phyloP scores from a whole-genome alignment of 2,888 invertebrate genomes.

The Athrips mouffetella region DNA sequence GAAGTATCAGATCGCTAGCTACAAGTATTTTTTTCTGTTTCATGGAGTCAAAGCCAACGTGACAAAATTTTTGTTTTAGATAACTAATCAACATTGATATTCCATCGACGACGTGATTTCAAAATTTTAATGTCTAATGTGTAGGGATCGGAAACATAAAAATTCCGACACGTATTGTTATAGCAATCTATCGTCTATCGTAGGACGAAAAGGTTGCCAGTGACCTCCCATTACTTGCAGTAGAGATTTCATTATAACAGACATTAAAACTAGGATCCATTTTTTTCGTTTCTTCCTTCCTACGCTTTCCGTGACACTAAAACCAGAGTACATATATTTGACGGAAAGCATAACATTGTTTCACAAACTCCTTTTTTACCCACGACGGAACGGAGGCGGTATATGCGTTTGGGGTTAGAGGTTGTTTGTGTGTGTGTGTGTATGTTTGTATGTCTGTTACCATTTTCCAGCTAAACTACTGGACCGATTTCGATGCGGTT shows the following conservation, averaged over 20 bases:
- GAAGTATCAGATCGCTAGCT: not conserved
- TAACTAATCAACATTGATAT: slow-evolving; percentile 4
- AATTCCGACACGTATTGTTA: slow-evolving; percentile 72
- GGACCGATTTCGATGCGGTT: too few relatives aligned
- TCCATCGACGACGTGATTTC: slow-evolving; percentile 23
- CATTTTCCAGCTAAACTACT: too few relatives aligned
- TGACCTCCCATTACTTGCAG: slow-evolving; percentile 27
- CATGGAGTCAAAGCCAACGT: not conserved
- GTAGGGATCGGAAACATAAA: slow-evolving; percentile 72
- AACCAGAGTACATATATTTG: too few relatives aligned
- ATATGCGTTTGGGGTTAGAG: too few relatives aligned
- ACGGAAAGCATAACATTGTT: too few relatives aligned
- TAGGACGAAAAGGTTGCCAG: slow-evolving; percentile 58
- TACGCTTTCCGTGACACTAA: too few relatives aligned
- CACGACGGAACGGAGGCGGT: too few relatives aligned
- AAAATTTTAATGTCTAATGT: slow-evolving; percentile 33
- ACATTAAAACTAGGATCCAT: too few relatives aligned
- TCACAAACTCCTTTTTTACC: too few relatives aligned
- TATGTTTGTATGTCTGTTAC: too few relatives aligned
- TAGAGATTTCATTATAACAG: slow-evolving; percentile 9
- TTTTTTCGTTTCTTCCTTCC: too few relatives aligned
- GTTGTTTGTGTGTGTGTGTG: too few relatives aligned
- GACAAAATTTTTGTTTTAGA: slow-evolving; percentile 26
- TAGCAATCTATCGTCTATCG: slow-evolving; percentile 63
- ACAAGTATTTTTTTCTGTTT: not conserved